Percentiles rank a stretch among this genome's conserved stretches.
Evolutionary conservation across 1,140 invertebrate genomes (phyloP).

Genomic region (Papilio dardanus): DNA sequence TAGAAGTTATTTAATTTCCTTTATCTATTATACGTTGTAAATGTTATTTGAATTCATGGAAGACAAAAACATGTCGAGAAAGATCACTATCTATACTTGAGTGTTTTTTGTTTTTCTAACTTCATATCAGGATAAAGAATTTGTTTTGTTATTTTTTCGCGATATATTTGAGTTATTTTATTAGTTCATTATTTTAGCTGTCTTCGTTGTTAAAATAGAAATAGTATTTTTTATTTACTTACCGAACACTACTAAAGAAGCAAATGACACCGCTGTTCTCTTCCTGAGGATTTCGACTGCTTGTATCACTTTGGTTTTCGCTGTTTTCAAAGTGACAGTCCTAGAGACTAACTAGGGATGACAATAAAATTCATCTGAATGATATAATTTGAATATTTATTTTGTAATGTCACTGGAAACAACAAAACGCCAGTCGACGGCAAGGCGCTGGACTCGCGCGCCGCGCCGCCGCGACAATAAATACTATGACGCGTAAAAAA

Average conservation of each 20-base stretch:
- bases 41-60: background rate
- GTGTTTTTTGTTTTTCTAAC: background rate
- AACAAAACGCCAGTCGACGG: conserved; percentile 71
- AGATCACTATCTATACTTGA: background rate
- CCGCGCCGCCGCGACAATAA: conserved; percentile 69
- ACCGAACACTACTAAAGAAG: background rate
- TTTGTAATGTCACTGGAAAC: conserved; percentile 80
- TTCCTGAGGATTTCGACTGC: background rate
- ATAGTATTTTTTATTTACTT: background rate
- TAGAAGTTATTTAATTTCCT: too few relatives aligned
- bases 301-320: background rate
- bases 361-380: conserved; percentile 59
- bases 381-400: conserved; percentile 82
- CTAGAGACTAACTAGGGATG: background rate
- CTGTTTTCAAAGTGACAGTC: background rate
- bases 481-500: conserved; percentile 74
- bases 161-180: background rate
- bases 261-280: background rate
- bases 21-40: background rate
- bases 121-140: background rate
- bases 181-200: background rate
- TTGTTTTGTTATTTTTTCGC: background rate
- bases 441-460: conserved; percentile 68
- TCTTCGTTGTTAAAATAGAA: background rate
- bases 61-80: background rate